Percentiles rank a stretch among this genome's conserved stretches.
These are phyloP conservation scores for Tenualosa ilisha DNA, from an alignment of 2,797 vertebrate species.

Conservation along the genomic window DNA sequence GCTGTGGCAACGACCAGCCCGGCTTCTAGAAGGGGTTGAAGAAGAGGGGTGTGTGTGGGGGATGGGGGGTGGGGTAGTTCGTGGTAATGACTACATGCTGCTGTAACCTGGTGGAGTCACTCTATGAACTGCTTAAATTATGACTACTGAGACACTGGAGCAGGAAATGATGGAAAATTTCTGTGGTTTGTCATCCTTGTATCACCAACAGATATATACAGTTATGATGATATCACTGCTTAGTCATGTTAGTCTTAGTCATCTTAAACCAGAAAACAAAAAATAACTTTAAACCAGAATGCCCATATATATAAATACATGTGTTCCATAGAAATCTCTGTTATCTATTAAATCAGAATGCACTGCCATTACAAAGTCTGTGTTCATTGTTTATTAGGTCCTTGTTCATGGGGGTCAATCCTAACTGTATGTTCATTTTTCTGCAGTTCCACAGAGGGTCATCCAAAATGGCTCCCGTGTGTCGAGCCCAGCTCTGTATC, in stretches of 20 bases:
- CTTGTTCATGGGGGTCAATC: background rate
- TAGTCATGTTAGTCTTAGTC: background rate
- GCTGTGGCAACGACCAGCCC: slow-evolving; percentile 69
- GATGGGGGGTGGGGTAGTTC: slow-evolving; percentile 30
- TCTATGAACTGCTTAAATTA: background rate
- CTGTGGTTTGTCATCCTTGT: background rate
- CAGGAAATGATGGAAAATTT: background rate
- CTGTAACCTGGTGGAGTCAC: background rate
- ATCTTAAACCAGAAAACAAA: background rate
- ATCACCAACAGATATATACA: background rate
- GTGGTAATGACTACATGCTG: background rate
- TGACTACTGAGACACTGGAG: background rate
- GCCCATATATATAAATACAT: too few relatives aligned
- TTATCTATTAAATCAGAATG: background rate
- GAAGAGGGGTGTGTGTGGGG: slow-evolving; percentile 46
- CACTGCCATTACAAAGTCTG: background rate
- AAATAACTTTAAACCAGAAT: background rate
- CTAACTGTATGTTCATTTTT: slow-evolving; percentile 29
- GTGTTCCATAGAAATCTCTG: background rate
- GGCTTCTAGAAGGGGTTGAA: slow-evolving; percentile 49
- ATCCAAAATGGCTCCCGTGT: slow-evolving; percentile 92
- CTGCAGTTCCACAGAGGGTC: slow-evolving; percentile 88
- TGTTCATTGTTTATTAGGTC: too few relatives aligned
- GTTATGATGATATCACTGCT: background rate
- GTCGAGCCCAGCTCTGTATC: slow-evolving; percentile 89